These are phyloP conservation scores for Ptychodera flava DNA, from an alignment of 35 echinoderm and acorn worm species.

Conservation along the genomic window DNA sequence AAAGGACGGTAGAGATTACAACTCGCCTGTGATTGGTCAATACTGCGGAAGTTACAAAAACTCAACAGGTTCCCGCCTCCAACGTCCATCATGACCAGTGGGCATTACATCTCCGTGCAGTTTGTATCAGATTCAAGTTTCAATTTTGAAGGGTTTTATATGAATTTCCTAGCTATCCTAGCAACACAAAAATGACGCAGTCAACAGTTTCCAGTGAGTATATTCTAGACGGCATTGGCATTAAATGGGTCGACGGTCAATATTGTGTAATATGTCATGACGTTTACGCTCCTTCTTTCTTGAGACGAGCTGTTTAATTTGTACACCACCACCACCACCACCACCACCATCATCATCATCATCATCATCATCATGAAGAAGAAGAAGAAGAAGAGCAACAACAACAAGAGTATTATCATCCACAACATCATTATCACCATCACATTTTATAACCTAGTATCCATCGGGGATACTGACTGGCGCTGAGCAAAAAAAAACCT, in stretches of 20 bases:
- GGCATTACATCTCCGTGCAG: neutral
- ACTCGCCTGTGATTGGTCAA: neutral
- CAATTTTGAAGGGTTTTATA: neutral
- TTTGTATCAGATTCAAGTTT: neutral
- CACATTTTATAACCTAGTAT: no score
- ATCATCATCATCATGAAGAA: conserved; percentile 12
- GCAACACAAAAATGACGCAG: neutral
- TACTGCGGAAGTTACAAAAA: neutral
- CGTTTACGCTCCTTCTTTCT: no score
- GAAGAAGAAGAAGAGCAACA: neutral
- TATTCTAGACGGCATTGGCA: no score
- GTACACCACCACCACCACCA: no score
- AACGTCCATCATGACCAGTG: neutral
- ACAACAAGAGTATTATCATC: neutral
- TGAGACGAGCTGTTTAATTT: no score
- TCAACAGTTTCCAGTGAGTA: neutral
- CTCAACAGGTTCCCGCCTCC: neutral
- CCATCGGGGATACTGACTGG: no score
- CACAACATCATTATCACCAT: neutral
- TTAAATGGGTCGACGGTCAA: no score
- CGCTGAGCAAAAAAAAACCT: no score
- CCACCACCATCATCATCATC: no score
- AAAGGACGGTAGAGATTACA: neutral
- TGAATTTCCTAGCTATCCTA: neutral
- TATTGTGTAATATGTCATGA: no score